Percentiles rank a stretch among this genome's conserved stretches.
These are phyloP conservation scores for Cynodonichthys magdalenae DNA, from an alignment of 2,797 vertebrate genomes.

Conservation along the genomic window DNA sequence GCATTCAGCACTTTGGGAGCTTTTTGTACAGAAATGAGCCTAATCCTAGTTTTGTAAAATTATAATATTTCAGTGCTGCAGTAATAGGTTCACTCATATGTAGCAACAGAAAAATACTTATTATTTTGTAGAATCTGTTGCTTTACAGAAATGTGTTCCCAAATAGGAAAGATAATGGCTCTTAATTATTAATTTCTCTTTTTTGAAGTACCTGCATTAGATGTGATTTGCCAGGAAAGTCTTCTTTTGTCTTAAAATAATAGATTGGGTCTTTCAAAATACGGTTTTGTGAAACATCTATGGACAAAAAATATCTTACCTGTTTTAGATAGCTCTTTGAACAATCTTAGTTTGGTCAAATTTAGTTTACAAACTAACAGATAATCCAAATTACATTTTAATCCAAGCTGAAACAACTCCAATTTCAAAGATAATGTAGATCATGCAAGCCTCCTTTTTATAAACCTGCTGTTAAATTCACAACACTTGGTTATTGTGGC, in stretches of 20 bases:
- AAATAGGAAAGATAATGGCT: background rate
- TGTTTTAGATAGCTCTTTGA: too few species aligned
- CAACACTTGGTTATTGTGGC: too few species aligned
- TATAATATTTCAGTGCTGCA: constrained; percentile 50
- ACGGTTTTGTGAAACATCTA: too few species aligned
- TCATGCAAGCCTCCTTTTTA: too few species aligned
- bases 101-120: background rate
- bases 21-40: constrained; percentile 38
- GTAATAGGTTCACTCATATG: background rate
- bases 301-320: too few species aligned
- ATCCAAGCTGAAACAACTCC: too few species aligned
- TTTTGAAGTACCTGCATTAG: constrained; percentile 5
- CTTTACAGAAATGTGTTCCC: background rate
- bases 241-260: background rate
- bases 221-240: constrained; percentile 13
- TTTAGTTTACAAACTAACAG: too few species aligned
- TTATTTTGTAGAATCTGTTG: background rate
- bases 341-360: too few species aligned
- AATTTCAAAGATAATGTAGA: too few species aligned
- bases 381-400: too few species aligned
- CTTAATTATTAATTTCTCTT: background rate
- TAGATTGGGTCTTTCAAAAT: too few species aligned
- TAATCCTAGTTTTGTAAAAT: constrained; percentile 35
- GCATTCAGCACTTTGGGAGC: constrained; percentile 45
- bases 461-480: too few species aligned